Conservation (phyloP, 2,888 invertebrate genomes). For the Cyaniris semiargus region DNA sequence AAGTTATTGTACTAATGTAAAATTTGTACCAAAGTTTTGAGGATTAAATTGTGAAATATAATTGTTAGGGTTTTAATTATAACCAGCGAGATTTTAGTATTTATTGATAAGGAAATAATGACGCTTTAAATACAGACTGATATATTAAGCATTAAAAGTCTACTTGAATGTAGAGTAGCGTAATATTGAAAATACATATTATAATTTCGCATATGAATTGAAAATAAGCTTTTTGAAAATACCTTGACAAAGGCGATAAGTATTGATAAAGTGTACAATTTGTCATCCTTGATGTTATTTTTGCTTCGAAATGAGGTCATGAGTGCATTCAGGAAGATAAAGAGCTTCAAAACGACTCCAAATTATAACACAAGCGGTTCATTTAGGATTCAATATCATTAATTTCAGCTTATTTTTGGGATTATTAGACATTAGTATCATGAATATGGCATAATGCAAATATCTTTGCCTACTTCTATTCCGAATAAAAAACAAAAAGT, state of each 20-base stretch:
- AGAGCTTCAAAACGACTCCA: constrained; percentile 22
- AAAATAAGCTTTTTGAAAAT: constrained; percentile 19
- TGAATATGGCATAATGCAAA: neutral
- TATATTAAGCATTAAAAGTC: neutral
- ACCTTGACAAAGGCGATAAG: constrained; percentile 26
- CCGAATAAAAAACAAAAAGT: constrained; percentile 29
- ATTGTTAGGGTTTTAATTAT: neutral
- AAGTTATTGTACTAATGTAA: neutral
- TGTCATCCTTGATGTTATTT: constrained; percentile 42
- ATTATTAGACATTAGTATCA: neutral
- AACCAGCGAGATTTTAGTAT: neutral
- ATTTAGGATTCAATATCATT: neutral
- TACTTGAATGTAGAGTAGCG: neutral
- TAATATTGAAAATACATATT: neutral
- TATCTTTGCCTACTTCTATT: neutral
- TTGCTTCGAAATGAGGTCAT: constrained; percentile 52
- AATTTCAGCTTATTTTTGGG: neutral
- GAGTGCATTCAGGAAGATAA: constrained; percentile 50
- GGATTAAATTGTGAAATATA: neutral
- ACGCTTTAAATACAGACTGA: neutral
- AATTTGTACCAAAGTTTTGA: neutral
- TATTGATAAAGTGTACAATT: constrained; percentile 36
- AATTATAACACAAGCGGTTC: constrained; percentile 13
- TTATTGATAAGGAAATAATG: neutral
- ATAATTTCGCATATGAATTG: neutral